Percentiles rank a stretch among this genome's conserved stretches.
phyloP scores from a whole-genome alignment of 2,888 invertebrate genomes.

The Trilocha varians region DNA sequence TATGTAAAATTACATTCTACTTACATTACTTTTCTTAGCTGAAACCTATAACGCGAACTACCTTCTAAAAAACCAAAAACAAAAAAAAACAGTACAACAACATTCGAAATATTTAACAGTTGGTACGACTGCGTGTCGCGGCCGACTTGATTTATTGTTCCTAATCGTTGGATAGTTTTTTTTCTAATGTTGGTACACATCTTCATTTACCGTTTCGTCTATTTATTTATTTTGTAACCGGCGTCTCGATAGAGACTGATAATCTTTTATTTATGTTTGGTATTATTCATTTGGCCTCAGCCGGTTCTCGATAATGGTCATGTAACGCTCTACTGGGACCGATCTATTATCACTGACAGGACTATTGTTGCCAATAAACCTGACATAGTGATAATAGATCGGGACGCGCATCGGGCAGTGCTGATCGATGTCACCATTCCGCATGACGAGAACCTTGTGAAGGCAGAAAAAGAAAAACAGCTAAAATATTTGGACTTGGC shows the following conservation, averaged over 20 bases:
- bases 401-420: too few species aligned
- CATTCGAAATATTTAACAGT: background rate
- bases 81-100: background rate
- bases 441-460: too few species aligned
- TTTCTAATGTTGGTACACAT: conserved; percentile 34
- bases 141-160: background rate
- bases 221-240: conserved; percentile 57
- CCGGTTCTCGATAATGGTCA: too few species aligned
- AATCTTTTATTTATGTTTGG: conserved; percentile 67
- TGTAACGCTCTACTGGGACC: too few species aligned
- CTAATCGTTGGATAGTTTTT: conserved; percentile 1
- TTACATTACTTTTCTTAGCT: too few species aligned
- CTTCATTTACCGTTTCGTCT: conserved; percentile 59
- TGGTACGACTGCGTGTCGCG: background rate
- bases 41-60: background rate
- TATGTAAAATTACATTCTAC: too few species aligned
- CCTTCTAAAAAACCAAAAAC: background rate
- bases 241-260: conserved; percentile 58
- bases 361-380: too few species aligned
- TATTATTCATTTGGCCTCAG: conserved; percentile 45
- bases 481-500: too few species aligned
- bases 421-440: too few species aligned
- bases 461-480: too few species aligned
- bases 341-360: too few species aligned
- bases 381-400: too few species aligned